Base-by-base conservation (phyloP, 2,888 invertebrate species). In the Drosophila peninsularis region DNA sequence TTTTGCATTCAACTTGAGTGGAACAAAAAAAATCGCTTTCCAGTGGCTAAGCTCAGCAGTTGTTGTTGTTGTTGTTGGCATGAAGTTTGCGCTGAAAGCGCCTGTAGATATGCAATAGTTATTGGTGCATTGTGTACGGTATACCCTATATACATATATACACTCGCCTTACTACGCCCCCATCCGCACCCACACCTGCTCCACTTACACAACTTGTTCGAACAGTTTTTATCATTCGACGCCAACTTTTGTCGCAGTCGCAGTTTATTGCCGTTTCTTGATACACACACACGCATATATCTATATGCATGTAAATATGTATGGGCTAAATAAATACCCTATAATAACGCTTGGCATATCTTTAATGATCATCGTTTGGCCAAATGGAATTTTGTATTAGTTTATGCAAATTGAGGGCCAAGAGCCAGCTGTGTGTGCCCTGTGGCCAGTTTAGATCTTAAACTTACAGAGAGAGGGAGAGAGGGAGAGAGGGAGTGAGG, bases 371-470 rank as follows among this genome's bases (percentile, higher is more conserved):
- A 78, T 71, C 71, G 66, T 68, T 78, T 57, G 70, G 53, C 62
- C 53, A 76, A 75, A 75, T 75, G 77, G 75, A 71, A 76, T 75
- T 77, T 71, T 57, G 49, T 71, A 75, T 71, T 67, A 75, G 71
- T 71, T 75, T 75, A 75, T 75, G 71, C 72, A 71, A 76, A 75
- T 75, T 64, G n/a, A 21, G 41, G 27, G 32, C 45, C 27, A 17
- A 45, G 61, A 19, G 27, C 54, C 57, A 73, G 56, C 58, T 63
- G 70, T 32, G 13, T 61, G 45, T 52, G 47, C 53, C 70, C 45
- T 30, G 34, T 30, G 53, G 60, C 60, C 52, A 47, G 61, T 37
- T 62, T 37, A 36, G 36, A 44, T 27, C 53, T 32, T 36, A 45
- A 71, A 45, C 21, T 47, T 37, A n/a, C 24, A 17, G 13, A 32